Conservation (phyloP, 2,113 vertebrate species). For the Muntiacus reevesi region DNA sequence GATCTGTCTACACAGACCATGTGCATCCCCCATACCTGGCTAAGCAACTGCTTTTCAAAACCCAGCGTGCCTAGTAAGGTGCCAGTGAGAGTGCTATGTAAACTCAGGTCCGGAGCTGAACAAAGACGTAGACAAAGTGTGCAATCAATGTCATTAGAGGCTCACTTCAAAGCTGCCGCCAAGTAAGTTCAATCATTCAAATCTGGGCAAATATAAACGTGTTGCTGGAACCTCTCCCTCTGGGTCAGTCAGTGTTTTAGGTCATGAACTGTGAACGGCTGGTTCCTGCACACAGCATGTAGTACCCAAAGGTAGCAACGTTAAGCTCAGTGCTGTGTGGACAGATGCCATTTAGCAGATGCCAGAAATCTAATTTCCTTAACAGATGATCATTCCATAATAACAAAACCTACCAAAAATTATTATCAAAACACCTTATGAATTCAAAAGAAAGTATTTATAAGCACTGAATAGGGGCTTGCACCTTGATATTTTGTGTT, state of each 20-base stretch:
- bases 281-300: not conserved
- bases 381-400: not conserved
- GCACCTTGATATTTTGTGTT: not conserved
- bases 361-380: not conserved
- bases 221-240: not conserved
- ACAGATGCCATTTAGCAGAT: not conserved
- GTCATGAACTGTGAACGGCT: not conserved
- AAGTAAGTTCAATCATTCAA: not conserved
- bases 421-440: not conserved
- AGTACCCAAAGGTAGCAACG: not conserved
- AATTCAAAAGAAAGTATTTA: not conserved
- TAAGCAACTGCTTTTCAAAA: not conserved
- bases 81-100: not conserved
- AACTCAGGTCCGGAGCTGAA: not conserved
- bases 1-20: not conserved
- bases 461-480: not conserved
- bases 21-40: not conserved
- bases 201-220: not conserved
- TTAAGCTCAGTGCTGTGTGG: not conserved
- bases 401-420: not conserved
- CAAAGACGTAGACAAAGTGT: not conserved
- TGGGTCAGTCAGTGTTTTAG: not conserved
- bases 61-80: not conserved
- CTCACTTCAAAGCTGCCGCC: not conserved
- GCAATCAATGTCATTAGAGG: not conserved